These are phyloP conservation scores for Chironomus tentans DNA, from an alignment of 2,888 invertebrate species.

Conservation along the genomic window DNA sequence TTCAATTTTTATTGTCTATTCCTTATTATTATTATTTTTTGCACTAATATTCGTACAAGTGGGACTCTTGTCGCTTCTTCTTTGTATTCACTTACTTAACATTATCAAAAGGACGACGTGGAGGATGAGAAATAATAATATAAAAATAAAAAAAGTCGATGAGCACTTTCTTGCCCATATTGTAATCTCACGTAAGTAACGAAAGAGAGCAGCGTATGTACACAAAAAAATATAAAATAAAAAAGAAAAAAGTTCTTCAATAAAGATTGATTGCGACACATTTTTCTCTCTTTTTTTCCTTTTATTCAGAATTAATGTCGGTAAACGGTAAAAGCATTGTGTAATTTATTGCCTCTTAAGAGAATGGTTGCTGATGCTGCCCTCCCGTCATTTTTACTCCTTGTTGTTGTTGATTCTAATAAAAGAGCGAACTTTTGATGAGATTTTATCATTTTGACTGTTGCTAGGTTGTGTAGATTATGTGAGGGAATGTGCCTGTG, in stretches of 20 bases:
- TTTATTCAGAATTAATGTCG: conserved; percentile 25
- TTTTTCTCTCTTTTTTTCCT: conserved; percentile 3
- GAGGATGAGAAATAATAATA: no score
- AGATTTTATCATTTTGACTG: no score
- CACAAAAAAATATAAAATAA: neutral
- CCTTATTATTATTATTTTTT: neutral
- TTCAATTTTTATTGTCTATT: neutral
- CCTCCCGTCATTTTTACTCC: neutral
- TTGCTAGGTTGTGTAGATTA: no score
- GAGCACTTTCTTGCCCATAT: no score
- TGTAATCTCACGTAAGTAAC: no score
- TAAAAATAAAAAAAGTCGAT: no score
- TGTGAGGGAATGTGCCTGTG: no score
- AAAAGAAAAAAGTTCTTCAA: conserved; percentile 8
- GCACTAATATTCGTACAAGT: neutral
- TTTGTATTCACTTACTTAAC: neutral
- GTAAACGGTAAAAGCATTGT: conserved; percentile 24
- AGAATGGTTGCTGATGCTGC: neutral
- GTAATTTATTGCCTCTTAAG: conserved; percentile 23
- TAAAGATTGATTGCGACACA: conserved; percentile 26
- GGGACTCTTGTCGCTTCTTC: neutral
- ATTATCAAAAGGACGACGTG: neutral
- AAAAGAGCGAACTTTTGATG: no score
- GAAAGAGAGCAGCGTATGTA: neutral
- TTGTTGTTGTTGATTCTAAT: neutral